Evolutionary conservation across 1,140 invertebrate species (phyloP).

Genomic region (Thaumetopoea pityocampa): DNA sequence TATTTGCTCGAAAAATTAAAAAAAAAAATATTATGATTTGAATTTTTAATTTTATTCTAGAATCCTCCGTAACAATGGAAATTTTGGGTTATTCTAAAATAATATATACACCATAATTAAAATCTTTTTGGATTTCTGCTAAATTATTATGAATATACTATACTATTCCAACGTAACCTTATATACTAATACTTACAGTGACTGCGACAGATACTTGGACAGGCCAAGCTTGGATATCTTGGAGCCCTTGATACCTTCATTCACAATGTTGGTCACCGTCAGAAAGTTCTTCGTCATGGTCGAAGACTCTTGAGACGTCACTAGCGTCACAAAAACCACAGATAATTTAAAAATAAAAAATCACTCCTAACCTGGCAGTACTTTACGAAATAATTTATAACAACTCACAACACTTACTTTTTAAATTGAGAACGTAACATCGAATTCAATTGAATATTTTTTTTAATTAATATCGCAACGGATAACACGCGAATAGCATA

Average conservation of each 20-base stretch:
- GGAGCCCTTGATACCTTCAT: constrained; percentile 84
- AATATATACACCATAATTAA: too few relatives aligned
- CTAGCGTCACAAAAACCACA: constrained; percentile 45
- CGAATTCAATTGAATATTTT: constrained; percentile 39
- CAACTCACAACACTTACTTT: constrained; percentile 45
- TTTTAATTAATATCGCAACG: constrained; percentile 44
- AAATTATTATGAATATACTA: too few relatives aligned
- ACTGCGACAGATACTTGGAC: constrained; percentile 83
- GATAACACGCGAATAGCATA: constrained; percentile 45
- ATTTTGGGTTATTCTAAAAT: too few relatives aligned
- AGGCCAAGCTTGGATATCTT: constrained; percentile 82
- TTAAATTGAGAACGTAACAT: constrained; percentile 46
- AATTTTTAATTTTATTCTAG: too few relatives aligned
- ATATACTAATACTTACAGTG: constrained; percentile 79
- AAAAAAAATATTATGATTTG: too few relatives aligned
- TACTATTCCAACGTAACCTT: too few relatives aligned
- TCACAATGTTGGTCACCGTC: constrained; percentile 78
- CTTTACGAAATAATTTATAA: too few relatives aligned
- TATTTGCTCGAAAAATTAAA: too few relatives aligned
- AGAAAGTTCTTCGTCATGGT: constrained; percentile 73
- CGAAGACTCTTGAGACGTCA: constrained; percentile 62
- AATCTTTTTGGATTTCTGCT: too few relatives aligned
- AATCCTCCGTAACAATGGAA: too few relatives aligned
- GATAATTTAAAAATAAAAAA: constrained; percentile 24
- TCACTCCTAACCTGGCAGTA: not conserved